A percentile compares a stretch with the other conserved stretches of the same genome.
Evolutionary conservation across 2,113 vertebrate genomes (phyloP).

Genomic region (Myodes glareolus): DNA sequence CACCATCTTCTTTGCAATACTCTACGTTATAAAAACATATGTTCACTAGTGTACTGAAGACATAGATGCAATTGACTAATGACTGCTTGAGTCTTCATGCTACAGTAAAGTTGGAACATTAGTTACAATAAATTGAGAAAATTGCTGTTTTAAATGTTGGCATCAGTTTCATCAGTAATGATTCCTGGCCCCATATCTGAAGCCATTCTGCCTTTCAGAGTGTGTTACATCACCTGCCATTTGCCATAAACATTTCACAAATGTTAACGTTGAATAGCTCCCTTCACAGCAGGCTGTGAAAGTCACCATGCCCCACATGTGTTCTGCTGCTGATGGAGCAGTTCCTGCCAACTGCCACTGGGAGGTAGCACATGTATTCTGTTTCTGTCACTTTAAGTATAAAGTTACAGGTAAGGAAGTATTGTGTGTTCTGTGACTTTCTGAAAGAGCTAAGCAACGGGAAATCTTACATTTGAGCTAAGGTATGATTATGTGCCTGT

Average conservation of each 20-base stretch:
- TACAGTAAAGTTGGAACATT: neutral
- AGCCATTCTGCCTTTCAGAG: neutral
- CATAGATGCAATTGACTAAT: neutral
- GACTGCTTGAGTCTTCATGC: neutral
- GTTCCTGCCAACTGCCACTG: conserved; percentile 76
- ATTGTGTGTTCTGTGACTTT: neutral
- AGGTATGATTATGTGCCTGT: neutral
- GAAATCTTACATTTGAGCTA: neutral
- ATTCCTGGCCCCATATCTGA: neutral
- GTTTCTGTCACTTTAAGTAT: conserved; percentile 45
- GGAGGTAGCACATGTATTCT: conserved; percentile 76
- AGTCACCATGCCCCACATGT: neutral
- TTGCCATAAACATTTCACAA: neutral
- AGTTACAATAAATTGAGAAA: conserved; percentile 22
- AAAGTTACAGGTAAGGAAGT: conserved; percentile 4
- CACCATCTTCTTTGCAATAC: neutral
- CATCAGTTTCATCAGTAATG: neutral
- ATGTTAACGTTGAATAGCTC: neutral
- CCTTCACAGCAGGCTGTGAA: conserved; percentile 2
- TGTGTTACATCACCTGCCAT: neutral
- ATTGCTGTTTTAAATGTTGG: neutral
- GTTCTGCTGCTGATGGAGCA: conserved; percentile 58
- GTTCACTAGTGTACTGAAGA: neutral
- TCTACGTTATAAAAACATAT: neutral
- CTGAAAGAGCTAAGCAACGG: neutral